Evolutionary conservation across 2,113 vertebrate genomes (phyloP).

Genomic region (Nesoenas mayeri): DNA sequence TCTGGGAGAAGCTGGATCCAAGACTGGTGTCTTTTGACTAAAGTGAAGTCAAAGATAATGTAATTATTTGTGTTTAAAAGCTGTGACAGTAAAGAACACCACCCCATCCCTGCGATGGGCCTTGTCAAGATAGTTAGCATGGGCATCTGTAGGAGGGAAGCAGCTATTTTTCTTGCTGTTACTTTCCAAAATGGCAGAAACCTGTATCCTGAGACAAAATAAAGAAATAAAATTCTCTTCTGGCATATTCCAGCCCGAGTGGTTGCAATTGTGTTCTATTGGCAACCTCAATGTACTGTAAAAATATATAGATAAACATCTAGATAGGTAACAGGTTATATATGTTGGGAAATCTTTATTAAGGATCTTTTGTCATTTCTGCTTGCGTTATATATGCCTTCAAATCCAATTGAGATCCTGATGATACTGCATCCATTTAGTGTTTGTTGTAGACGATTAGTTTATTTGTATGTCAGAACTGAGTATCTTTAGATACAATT

Average conservation of each 20-base stretch:
- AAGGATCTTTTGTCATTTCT: neutral
- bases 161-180: neutral
- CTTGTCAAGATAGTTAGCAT: neutral
- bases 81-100: neutral
- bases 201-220: neutral
- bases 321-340: neutral
- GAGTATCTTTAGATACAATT: constrained; percentile 36
- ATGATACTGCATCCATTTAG: neutral
- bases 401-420: neutral
- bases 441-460: constrained; percentile 11
- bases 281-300: neutral
- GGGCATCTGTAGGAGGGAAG: neutral
- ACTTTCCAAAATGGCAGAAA: neutral
- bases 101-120: neutral
- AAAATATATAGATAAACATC: neutral
- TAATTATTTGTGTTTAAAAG: neutral
- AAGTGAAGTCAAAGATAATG: neutral
- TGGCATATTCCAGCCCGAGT: neutral
- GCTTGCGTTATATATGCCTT: neutral
- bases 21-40: neutral
- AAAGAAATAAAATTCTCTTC: neutral
- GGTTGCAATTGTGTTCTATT: neutral
- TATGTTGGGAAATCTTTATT: neutral
- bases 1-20: neutral
- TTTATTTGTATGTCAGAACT: constrained; percentile 20